These are phyloP conservation scores for Eudemis profundana DNA, from an alignment of 2,888 invertebrate genomes.

Conservation along the genomic window DNA sequence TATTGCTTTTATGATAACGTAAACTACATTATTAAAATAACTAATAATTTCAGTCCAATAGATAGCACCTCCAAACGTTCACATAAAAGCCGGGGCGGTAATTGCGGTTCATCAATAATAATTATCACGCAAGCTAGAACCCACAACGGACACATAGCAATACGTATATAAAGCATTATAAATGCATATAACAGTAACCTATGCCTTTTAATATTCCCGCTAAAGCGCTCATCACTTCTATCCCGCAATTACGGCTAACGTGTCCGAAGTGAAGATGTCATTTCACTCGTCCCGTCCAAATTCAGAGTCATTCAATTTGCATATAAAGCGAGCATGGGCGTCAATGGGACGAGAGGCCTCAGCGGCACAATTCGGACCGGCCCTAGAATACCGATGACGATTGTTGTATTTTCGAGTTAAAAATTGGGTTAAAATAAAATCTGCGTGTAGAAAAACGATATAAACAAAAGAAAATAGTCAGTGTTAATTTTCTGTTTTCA, in stretches of 20 bases:
- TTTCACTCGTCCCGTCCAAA: slow-evolving; percentile 61
- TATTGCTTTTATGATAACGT: no score
- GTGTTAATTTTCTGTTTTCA: no score
- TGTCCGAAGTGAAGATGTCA: slow-evolving; percentile 67
- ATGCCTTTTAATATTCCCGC: slow-evolving; percentile 34
- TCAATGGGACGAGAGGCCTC: slow-evolving; percentile 66
- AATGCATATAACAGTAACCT: slow-evolving; percentile 12
- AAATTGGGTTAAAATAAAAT: slow-evolving; percentile 3
- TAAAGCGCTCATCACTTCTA: slow-evolving; percentile 30
- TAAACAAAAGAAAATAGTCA: no score
- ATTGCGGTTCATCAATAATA: slow-evolving; percentile 27
- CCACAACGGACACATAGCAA: slow-evolving; percentile 11
- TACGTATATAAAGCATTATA: neutral
- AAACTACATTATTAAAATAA: no score
- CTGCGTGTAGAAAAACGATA: no score
- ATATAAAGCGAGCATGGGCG: slow-evolving; percentile 72
- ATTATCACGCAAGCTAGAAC: slow-evolving; percentile 18
- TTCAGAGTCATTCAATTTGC: slow-evolving; percentile 79
- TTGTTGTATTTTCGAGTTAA: slow-evolving; percentile 41
- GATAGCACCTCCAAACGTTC: neutral
- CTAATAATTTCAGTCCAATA: slow-evolving; percentile 3
- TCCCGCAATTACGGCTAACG: slow-evolving; percentile 37
- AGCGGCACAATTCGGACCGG: slow-evolving; percentile 41
- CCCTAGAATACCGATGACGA: slow-evolving; percentile 42
- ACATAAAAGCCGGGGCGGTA: slow-evolving; percentile 7